These are phyloP conservation scores for Leptodirus hochenwartii DNA, from an alignment of 2,888 invertebrate genomes.

Conservation along the genomic window DNA sequence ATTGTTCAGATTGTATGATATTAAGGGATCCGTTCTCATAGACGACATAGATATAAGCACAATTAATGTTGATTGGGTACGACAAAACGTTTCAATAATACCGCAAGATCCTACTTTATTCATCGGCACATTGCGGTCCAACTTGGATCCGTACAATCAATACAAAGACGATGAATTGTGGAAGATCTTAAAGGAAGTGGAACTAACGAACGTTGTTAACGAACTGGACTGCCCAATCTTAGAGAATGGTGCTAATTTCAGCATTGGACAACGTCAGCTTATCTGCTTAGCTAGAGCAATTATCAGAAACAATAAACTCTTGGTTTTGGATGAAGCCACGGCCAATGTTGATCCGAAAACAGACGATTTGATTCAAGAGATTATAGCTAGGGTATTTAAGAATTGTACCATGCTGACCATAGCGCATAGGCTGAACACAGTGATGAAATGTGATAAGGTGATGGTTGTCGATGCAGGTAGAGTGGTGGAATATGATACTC, in stretches of 20 bases:
- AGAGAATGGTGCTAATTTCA: constrained; percentile 35
- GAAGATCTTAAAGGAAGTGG: constrained; percentile 69
- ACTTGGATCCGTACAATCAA: constrained; percentile 76
- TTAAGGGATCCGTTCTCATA: constrained; percentile 56
- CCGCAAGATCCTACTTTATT: constrained; percentile 61
- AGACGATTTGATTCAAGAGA: constrained; percentile 52
- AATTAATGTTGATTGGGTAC: constrained; percentile 54
- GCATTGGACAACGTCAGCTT: constrained; percentile 38
- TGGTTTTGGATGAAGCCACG: constrained; percentile 46
- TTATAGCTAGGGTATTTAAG: constrained; percentile 50
- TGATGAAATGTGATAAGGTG: constrained; percentile 66
- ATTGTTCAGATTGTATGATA: constrained; percentile 60
- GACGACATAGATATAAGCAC: constrained; percentile 53
- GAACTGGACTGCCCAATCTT: constrained; percentile 47
- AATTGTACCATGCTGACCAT: constrained; percentile 64
- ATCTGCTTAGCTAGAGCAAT: constrained; percentile 46
- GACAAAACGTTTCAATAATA: constrained; percentile 62
- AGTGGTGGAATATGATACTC: constrained; percentile 56
- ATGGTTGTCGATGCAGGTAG: constrained; percentile 61
- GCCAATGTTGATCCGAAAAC: constrained; percentile 63
- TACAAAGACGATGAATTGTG: constrained; percentile 63
- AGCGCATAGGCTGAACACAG: constrained; percentile 63
- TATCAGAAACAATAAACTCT: constrained; percentile 23
- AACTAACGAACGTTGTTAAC: constrained; percentile 49
- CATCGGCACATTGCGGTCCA: constrained; percentile 71